Conservation (phyloP, 1,140 invertebrate genomes). For the Cotesia glomerata region DNA sequence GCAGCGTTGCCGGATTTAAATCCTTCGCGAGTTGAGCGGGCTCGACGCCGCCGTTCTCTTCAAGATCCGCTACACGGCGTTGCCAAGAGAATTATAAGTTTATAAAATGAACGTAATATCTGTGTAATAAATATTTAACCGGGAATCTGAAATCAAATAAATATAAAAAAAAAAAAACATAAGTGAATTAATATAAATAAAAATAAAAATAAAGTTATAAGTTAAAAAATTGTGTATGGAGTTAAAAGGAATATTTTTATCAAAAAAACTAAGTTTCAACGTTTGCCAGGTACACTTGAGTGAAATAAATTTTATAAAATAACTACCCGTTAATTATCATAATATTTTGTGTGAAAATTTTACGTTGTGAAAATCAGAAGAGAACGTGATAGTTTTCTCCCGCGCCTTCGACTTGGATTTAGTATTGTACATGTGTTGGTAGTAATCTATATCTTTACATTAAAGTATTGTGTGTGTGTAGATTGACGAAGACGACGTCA, state of each 20-base stretch:
- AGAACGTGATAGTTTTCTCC: constrained; percentile 2
- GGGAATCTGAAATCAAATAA: not conserved
- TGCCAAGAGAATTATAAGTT: constrained; percentile 17
- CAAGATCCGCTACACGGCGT: constrained; percentile 18
- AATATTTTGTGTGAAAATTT: not conserved
- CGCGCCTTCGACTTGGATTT: constrained; percentile 1
- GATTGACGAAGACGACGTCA: constrained; percentile 2
- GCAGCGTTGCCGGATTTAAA: constrained; percentile 44
- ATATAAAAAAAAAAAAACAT: no score
- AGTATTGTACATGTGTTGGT: no score
- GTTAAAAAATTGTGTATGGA: no score
- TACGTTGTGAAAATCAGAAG: not conserved
- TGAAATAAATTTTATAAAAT: no score
- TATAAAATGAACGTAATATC: not conserved
- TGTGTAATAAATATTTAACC: not conserved
- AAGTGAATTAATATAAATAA: no score
- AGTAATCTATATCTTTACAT: not conserved
- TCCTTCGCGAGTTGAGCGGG: not conserved
- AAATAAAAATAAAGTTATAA: no score
- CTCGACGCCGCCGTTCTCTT: not conserved
- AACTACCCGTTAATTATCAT: not conserved
- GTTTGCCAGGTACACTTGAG: no score
- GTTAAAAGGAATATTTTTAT: no score
- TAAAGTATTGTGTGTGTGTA: no score
- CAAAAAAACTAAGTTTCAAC: no score